Evolutionary conservation across 2,113 vertebrate genomes (phyloP).

Genomic region (Eubucco bourcierii): DNA sequence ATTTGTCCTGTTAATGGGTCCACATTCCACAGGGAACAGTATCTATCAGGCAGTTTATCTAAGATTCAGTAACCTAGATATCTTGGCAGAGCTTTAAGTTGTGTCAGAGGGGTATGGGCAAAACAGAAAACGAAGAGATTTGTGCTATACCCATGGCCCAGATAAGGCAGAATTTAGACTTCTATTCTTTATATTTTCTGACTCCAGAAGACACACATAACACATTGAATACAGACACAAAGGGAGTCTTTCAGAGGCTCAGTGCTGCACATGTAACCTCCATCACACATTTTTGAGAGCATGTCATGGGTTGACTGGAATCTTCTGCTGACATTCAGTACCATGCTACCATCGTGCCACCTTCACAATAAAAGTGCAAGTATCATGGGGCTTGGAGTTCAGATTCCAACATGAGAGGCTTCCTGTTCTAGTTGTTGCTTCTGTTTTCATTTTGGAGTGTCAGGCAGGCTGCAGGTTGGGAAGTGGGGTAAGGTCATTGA

Average conservation of each 20-base stretch:
- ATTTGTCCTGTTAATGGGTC: constrained; percentile 54
- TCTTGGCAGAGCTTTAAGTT: neutral
- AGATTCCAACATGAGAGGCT: too few relatives aligned
- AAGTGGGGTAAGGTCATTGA: too few relatives aligned
- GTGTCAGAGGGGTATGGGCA: neutral
- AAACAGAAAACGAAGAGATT: neutral
- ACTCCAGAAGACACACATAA: neutral
- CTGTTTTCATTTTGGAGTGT: too few relatives aligned
- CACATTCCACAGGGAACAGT: constrained; percentile 15
- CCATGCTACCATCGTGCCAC: too few relatives aligned
- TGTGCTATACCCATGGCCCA: neutral
- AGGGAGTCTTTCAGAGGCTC: neutral
- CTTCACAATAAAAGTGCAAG: too few relatives aligned
- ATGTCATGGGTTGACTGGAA: neutral
- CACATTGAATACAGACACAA: neutral
- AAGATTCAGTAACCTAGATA: constrained; percentile 22
- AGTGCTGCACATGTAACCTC: neutral
- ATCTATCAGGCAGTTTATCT: constrained; percentile 35
- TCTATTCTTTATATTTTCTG: neutral
- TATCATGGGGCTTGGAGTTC: too few relatives aligned
- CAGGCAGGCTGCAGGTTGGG: too few relatives aligned
- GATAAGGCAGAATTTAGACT: neutral
- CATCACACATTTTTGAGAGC: neutral
- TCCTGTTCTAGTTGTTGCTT: too few relatives aligned
- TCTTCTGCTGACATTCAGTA: too few relatives aligned